phyloP scores from a whole-genome alignment of 2,113 vertebrate species.

The Ardeotis arabs region DNA sequence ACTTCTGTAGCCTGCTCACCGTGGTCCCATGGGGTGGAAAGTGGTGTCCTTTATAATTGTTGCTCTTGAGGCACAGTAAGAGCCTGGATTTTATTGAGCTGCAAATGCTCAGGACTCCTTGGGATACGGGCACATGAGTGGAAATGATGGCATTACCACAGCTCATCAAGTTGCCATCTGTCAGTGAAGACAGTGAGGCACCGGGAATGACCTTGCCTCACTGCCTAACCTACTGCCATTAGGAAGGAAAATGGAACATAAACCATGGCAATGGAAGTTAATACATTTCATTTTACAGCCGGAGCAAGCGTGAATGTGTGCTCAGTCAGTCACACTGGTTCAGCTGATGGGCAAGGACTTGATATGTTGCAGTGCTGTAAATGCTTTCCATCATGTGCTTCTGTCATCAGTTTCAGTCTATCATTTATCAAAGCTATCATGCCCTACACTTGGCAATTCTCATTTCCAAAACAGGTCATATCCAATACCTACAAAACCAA shows the following conservation, averaged over 20 bases:
- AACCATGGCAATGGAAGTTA: conserved; percentile 14
- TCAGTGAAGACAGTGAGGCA: not conserved
- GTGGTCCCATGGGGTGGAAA: not conserved
- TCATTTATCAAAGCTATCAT: not conserved
- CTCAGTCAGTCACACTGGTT: not conserved
- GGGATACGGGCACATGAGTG: not conserved
- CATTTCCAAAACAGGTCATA: not conserved
- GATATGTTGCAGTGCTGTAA: not conserved
- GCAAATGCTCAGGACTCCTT: conserved; percentile 27
- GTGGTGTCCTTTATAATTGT: not conserved
- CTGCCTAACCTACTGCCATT: not conserved
- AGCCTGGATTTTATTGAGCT: conserved; percentile 28
- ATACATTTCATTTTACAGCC: conserved; percentile 22
- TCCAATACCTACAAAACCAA: not conserved
- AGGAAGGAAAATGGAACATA: conserved; percentile 41
- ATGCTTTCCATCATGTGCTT: not conserved
- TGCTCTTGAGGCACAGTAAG: conserved; percentile 16
- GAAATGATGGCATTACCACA: conserved; percentile 58
- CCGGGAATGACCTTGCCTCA: conserved; percentile 30
- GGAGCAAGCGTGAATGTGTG: not conserved
- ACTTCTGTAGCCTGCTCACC: not conserved
- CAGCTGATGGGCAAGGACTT: not conserved
- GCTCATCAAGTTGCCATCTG: conserved; percentile 62
- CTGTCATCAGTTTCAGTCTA: not conserved
- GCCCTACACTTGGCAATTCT: not conserved